Base-by-base conservation (phyloP, 2,888 invertebrate genomes). In the Danaus chrysippus region DNA sequence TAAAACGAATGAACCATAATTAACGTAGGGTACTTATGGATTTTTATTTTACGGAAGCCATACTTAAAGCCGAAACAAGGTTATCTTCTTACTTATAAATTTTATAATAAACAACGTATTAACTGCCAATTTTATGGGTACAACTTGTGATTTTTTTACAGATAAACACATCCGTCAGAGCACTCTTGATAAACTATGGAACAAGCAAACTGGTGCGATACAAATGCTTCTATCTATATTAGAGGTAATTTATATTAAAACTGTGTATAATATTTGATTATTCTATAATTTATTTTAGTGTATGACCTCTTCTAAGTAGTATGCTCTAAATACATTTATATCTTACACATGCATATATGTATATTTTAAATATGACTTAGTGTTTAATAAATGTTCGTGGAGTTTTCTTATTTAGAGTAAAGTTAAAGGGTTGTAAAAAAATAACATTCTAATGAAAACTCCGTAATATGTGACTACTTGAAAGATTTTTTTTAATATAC, bases 171-270 rank as follows among this genome's bases (percentile, higher is more conserved):
- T 92, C 49, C 91, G 93, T 1, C 93, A 93, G 73, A 84, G 83
- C 66, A 92, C 92, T 13, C 73, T 93, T 77, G 93, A 93, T 56
- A 91, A 91, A 73, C 71, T 93, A 70, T 92, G 93, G 91, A 91
- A 86, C 76, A 92, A 92, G 71, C 92, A 92, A 71, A 83, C 92
- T 10, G 92, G 92, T 34, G 87, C 92, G 34, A 77, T 93, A 61
- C 91, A 92, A 72, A 91, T 92, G 80, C 82, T 93, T 54, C 78
- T 93, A 53, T 78, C 86, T 46, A 84, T 92, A 69, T 79, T 93
- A 73, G 93, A 93, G 85, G 93, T 93, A 74, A 74, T 76, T 71
- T 42, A 55, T 10, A 23, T 23, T 42, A 15, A 56, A 17, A 1
- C 17, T 49, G 17, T 10, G n/a, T 49, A 49, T 10, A 46, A 10